Evolutionary conservation across 2,888 invertebrate genomes (phyloP), one percentile per base, ranked within the genome.

Genomic region (Malachius bipustulatus): DNA sequence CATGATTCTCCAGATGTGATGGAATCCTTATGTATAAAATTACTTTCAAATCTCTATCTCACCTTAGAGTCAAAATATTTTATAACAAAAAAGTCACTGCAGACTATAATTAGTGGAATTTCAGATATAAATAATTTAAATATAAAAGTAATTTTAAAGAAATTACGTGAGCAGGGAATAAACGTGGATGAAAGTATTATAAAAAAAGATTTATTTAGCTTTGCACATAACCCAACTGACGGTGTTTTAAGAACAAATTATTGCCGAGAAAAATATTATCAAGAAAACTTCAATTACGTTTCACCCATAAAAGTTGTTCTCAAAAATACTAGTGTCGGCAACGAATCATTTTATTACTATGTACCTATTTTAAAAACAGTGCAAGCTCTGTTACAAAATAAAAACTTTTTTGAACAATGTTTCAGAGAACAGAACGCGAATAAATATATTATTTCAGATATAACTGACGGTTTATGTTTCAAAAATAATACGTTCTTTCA

Each of bases 401-500:
- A 33, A 9, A 14, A 26, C n/a, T 29, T 40, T 32, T 39, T 29
- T 4, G 24, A 30, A 10, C 11, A 30, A 12, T 36, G 9, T 30
- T 14, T 12, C 30, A 8, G 10, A 15, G 8, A 16, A 15, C 31
- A 15, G 16, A 32, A 26, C 16, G 13, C n/a, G n/a, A 28, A 37
- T 14, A 6, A 37, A 14, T 10, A 13, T 29, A 16, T 15, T 29
- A 14, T 12, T 10, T 14, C 24, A 19, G 27, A 26, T 36, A 29
- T 37, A 26, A 34, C 30, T 26, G 29, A 40, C 30, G 30, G 37
- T 3, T 10, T 11, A 12, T 15, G 24, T 14, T 38, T 33, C 27
- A 35, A 38, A 36, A 34, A 31, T 4, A 40, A 41, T 16, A 26
- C 12, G 11, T 36, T 38, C 28, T 42, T 38, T 34, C n/a, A n/a